Evolutionary conservation across 2,113 vertebrate genomes (phyloP), one percentile per base, ranked within the genome.

Genomic region (Callocephalon fimbriatum): DNA sequence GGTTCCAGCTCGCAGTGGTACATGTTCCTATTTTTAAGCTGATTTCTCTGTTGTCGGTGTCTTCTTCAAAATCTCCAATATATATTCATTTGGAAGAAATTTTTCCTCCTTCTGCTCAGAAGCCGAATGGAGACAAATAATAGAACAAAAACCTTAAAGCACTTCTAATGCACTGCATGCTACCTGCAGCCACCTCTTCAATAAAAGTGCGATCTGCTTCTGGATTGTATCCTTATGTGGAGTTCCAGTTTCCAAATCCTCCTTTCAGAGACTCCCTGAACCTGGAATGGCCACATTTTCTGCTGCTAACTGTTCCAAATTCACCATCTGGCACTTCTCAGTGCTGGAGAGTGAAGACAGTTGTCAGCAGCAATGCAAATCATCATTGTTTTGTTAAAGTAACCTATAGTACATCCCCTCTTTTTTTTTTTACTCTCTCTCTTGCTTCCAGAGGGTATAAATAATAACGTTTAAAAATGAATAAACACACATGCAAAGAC

Each of bases 281-380:
- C 94, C 84, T 93, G 88, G 88, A 95, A 97, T 94, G 94, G 93
- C 97, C 51, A n/a, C 65, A 73, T 98, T 97, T 98, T 96, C 97
- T 97, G 61, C 96, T 97, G 82, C 95, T 97, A 96, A 94, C 93
- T 65, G 82, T 97, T 98, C 97, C 97, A 98, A 96, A 91, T 98
- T 98, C 71, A 21, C 97, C 97, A 98, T 98, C 97, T 98, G 98
- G 98, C 97, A 97, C 96, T 97, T 97, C 96, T 98, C 97, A 98
- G 80, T 63, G 38, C 73, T 96, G 96, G 95, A 97, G 94, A 97
- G 87, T 96, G 75, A 97, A 97, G 97, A 97, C 68, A 97, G 97
- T 96, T 98, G 97, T 98, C 97, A 97, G 95, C 96, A 97, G 97
- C 97, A 97, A 97, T 98, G 98, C 96, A 97, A 98, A 97, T 98